Evolutionary conservation across 2,797 vertebrate species (phyloP).

Genomic region (Rhinella marina): DNA sequence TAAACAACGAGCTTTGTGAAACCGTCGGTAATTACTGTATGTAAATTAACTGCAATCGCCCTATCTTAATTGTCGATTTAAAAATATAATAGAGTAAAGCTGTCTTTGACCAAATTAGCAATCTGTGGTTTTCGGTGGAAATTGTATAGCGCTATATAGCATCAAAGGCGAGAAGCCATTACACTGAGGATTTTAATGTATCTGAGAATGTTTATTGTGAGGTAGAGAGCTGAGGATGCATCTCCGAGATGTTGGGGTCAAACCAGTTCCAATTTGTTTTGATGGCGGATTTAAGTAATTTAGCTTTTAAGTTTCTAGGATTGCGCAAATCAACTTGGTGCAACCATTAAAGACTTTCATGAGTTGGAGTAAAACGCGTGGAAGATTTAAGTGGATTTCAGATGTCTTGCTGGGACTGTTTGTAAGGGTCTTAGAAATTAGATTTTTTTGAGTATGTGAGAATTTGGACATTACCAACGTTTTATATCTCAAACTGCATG

Average conservation of each 20-base stretch:
- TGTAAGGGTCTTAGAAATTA: too few species aligned
- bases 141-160: slow-evolving; percentile 10
- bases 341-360: not conserved
- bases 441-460: not conserved
- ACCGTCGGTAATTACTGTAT: slow-evolving; percentile 58
- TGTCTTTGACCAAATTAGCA: slow-evolving; percentile 54
- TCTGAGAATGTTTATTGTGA: slow-evolving; percentile 19
- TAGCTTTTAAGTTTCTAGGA: not conserved
- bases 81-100: slow-evolving; percentile 56
- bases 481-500: not conserved
- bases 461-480: not conserved
- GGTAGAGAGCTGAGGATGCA: slow-evolving; percentile 3
- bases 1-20: slow-evolving; percentile 47
- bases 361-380: not conserved
- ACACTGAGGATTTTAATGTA: slow-evolving; percentile 20
- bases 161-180: slow-evolving; percentile 28
- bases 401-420: too few species aligned
- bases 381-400: not conserved
- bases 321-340: not conserved
- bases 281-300: slow-evolving; percentile 37
- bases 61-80: slow-evolving; percentile 59
- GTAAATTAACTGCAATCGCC: slow-evolving; percentile 56
- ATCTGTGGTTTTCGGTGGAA: slow-evolving; percentile 41
- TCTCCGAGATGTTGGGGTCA: slow-evolving; percentile 20
- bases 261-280: slow-evolving; percentile 31